Conservation (phyloP, 1,140 invertebrate species). For the Hetaerina americana region DNA sequence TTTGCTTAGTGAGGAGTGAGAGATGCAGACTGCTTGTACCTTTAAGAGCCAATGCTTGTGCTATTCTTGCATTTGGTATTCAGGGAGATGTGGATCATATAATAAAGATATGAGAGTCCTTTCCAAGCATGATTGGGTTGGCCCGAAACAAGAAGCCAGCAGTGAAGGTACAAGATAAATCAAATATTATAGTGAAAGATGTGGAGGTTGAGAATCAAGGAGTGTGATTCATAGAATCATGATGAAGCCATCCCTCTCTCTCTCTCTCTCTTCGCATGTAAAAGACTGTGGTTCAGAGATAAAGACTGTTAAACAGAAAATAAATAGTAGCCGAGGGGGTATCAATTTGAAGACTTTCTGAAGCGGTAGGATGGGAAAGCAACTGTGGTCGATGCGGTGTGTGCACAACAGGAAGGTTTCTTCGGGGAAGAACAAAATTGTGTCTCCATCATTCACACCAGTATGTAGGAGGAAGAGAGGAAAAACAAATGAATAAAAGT, state of each 20-base stretch:
- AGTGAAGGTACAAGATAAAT: not conserved
- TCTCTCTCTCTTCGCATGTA: not conserved
- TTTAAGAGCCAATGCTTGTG: not conserved
- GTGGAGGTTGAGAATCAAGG: not conserved
- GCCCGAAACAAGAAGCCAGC: not conserved
- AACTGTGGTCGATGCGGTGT: not conserved
- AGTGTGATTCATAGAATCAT: not conserved
- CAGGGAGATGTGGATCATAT: not conserved
- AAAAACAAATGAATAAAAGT: not conserved
- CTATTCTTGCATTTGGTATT: not conserved
- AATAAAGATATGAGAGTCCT: not conserved
- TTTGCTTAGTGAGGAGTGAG: not conserved
- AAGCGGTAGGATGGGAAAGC: not conserved
- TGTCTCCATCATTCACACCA: not conserved
- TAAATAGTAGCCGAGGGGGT: not conserved
- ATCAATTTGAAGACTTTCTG: not conserved
- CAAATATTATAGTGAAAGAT: not conserved
- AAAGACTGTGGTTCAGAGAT: not conserved
- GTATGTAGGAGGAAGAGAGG: not conserved
- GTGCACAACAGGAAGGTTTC: not conserved
- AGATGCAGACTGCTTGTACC: not conserved
- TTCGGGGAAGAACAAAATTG: not conserved
- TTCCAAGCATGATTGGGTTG: not conserved
- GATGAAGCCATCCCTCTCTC: not conserved
- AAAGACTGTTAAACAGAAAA: not conserved